A percentile compares a stretch with the other conserved stretches of the same genome.
Conservation (phyloP, 2,888 invertebrate species). For the Thecocarcelia acutangulata region DNA sequence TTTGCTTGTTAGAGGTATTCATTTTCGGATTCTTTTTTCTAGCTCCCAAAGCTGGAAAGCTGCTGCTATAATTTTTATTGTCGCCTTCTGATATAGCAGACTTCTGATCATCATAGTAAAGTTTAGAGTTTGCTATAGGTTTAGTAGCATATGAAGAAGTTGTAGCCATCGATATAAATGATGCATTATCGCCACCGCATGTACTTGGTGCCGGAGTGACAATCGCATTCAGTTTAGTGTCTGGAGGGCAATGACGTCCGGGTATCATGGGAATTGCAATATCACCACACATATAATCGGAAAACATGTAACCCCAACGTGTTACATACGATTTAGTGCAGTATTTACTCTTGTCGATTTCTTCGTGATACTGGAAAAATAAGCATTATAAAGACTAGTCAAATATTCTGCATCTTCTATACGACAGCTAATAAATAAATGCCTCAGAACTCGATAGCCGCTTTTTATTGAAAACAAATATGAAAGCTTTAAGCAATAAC, state of each 20-base stretch:
- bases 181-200: constrained; percentile 56
- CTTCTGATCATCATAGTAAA: constrained; percentile 72
- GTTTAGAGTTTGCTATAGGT: constrained; percentile 70
- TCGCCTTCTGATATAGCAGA: constrained; percentile 55
- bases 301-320: constrained; percentile 81
- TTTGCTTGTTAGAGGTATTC: neutral
- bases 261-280: constrained; percentile 79
- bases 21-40: constrained; percentile 35
- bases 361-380: constrained; percentile 80
- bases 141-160: constrained; percentile 71
- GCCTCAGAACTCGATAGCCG: no score
- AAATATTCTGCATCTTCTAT: neutral
- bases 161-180: constrained; percentile 70
- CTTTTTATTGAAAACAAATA: neutral
- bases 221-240: constrained; percentile 66
- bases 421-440: no score
- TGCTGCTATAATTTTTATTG: constrained; percentile 40
- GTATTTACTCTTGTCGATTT: constrained; percentile 77
- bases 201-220: constrained; percentile 69
- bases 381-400: neutral
- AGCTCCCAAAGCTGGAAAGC: constrained; percentile 62
- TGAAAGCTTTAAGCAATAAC: no score
- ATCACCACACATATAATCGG: constrained; percentile 82
- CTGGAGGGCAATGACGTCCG: constrained; percentile 81
- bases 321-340: constrained; percentile 81